These are phyloP conservation scores for Merops nubicus DNA, from an alignment of 2,113 vertebrate species.

Conservation along the genomic window DNA sequence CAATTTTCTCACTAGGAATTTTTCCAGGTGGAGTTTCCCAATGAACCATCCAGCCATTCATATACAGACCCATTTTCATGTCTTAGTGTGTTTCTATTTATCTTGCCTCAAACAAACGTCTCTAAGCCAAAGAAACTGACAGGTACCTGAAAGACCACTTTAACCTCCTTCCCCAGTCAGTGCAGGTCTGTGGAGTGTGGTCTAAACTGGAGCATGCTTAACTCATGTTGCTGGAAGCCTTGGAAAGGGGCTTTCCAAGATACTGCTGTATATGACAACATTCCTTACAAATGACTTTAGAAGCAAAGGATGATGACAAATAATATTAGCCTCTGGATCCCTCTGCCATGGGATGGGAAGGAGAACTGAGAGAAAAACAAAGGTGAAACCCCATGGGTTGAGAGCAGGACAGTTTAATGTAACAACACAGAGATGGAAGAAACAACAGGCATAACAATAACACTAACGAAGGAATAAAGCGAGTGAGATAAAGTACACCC, in stretches of 20 bases:
- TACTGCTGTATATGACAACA: background rate
- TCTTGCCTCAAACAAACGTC: slow-evolving; percentile 1
- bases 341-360: too few species aligned
- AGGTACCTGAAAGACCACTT: background rate
- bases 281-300: background rate
- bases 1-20: too few species aligned
- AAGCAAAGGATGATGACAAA: background rate
- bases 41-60: background rate
- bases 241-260: background rate
- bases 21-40: background rate
- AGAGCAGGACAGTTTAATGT: too few species aligned
- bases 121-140: background rate
- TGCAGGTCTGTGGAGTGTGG: background rate
- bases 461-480: too few species aligned
- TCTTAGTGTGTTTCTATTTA: slow-evolving; percentile 26
- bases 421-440: too few species aligned
- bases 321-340: background rate
- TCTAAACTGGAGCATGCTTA: background rate
- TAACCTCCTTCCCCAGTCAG: background rate
- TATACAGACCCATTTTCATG: background rate
- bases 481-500: background rate
- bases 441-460: too few species aligned
- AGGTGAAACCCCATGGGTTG: too few species aligned
- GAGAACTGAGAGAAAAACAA: too few species aligned
- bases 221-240: background rate